Conservation (phyloP, 2,888 invertebrate species). For the Augiades crinisus region DNA sequence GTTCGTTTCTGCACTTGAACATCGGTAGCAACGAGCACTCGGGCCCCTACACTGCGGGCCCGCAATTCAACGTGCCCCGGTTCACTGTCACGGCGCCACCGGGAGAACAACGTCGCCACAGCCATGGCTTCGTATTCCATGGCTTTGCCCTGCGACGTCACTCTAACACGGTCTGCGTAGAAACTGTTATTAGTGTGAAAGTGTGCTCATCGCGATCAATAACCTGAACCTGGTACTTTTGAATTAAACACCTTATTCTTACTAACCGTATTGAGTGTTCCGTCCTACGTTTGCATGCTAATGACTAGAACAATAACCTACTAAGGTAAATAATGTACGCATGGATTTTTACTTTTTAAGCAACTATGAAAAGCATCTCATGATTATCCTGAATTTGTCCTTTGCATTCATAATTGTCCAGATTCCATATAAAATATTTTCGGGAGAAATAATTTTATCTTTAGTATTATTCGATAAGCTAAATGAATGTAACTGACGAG, state of each 20-base stretch:
- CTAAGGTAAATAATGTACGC: slow-evolving; percentile 11
- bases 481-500: neutral
- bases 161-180: slow-evolving; percentile 84
- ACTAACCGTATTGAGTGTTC: slow-evolving; percentile 16
- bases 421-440: neutral
- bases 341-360: neutral
- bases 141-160: slow-evolving; percentile 86
- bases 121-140: slow-evolving; percentile 79
- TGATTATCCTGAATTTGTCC: neutral
- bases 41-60: slow-evolving; percentile 70
- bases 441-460: neutral
- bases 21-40: slow-evolving; percentile 56
- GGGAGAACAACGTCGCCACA: slow-evolving; percentile 74
- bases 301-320: slow-evolving; percentile 2
- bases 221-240: slow-evolving; percentile 15
- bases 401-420: neutral
- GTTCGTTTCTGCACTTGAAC: slow-evolving; percentile 83
- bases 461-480: too few species aligned
- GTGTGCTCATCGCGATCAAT: slow-evolving; percentile 40
- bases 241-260: slow-evolving; percentile 11
- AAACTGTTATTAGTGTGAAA: slow-evolving; percentile 52
- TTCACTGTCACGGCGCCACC: slow-evolving; percentile 79
- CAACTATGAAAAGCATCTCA: neutral
- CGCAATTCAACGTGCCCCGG: slow-evolving; percentile 77
- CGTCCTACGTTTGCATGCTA: slow-evolving; percentile 14